Base-by-base conservation (phyloP, 2,888 invertebrate genomes). In the Bombylius major region DNA sequence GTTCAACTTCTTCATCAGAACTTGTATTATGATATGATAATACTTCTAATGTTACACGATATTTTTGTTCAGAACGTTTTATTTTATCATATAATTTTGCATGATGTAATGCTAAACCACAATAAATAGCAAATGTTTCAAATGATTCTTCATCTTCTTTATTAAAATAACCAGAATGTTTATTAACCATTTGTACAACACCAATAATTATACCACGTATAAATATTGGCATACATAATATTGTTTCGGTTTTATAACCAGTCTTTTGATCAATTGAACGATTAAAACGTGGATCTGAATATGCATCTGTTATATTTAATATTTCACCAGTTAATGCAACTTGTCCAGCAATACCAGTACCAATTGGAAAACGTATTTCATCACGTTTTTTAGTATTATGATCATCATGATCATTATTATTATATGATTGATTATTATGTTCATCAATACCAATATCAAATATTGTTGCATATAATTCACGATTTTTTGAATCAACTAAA, bases 171-270 rank as follows among this genome's bases (percentile, higher is more conserved):
- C 78, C 79, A n/a, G 74, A 72, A 23, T 78, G 75, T 66, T 84
- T 84, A 63, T 84, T 84, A 0, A 91, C 88, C 90, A 91, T 91
- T 74, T 92, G 90, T 1, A 91, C 89, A 1, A 91, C 90, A 3
- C 89, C 90, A 58, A 91, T 90, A 9, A 89, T 82, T 59, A 78
- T 79, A 44, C 85, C 84, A 57, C 87, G 76, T 23, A 87, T 88
- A 70, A 85, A 88, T 47, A 92, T 86, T 0, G 91, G 92, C 90
- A 91, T 90, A 70, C 90, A 90, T 1, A 91, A 78, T 47, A 91
- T 89, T 34, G 83, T 83, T 61, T 81, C 78, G 0, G 89, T 90
- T 62, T 77, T 79, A 63, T 83, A 84, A 1, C 83, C 84, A 4
- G 84, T 84, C 4, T 80, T 72, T 66, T 82, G 82, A 65, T 86